phyloP scores from a whole-genome alignment of 2,888 invertebrate species.

The Chrysomela aeneicollis region DNA sequence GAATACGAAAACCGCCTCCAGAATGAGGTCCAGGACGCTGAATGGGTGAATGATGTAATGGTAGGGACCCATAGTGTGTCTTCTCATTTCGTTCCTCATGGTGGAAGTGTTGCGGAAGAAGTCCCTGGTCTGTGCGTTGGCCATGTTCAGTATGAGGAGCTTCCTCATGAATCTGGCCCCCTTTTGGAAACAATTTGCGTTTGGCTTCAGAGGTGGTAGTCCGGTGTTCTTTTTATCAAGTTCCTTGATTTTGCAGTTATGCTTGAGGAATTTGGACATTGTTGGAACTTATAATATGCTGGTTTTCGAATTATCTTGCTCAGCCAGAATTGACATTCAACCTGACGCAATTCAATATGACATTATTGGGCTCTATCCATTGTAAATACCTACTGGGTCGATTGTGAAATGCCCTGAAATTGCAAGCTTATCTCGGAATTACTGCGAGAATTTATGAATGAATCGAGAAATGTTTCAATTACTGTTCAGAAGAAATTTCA shows the following conservation, averaged over 20 bases:
- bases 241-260: background rate
- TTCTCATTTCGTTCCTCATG: constrained; percentile 20
- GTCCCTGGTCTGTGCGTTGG: constrained; percentile 13
- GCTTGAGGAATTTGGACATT: background rate
- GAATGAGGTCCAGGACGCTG: constrained; percentile 22
- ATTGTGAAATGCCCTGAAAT: too few species aligned
- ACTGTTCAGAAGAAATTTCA: too few species aligned
- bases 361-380: too few species aligned
- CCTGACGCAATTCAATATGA: background rate
- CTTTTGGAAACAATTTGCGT: background rate
- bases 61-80: constrained; percentile 22
- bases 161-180: constrained; percentile 1
- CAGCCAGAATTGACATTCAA: background rate
- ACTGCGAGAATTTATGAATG: too few species aligned
- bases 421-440: too few species aligned
- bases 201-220: constrained; percentile 13
- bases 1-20: constrained; percentile 18
- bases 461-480: too few species aligned
- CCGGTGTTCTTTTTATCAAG: background rate
- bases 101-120: constrained; percentile 24
- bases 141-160: constrained; percentile 17
- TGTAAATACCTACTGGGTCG: too few species aligned
- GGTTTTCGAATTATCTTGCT: background rate
- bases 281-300: background rate
- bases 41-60: constrained; percentile 32